Evolutionary conservation across 2,797 vertebrate genomes (phyloP).

Genomic region (Eleutherodactylus coqui): DNA sequence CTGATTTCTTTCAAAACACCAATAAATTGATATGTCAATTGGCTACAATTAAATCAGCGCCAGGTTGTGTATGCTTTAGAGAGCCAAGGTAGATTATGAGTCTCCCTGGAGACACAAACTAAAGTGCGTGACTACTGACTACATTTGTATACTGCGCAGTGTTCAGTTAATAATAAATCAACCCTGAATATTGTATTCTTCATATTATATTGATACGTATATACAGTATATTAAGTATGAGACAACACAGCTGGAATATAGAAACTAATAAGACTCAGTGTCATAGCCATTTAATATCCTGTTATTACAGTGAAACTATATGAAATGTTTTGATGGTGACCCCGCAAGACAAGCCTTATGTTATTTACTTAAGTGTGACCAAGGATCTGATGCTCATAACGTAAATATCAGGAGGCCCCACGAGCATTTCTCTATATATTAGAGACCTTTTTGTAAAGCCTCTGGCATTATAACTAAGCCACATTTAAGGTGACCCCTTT

Average conservation of each 20-base stretch:
- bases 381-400: not conserved
- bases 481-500: conserved; percentile 12
- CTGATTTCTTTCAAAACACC: not conserved
- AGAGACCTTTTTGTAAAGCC: conserved; percentile 2
- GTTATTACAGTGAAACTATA: not conserved
- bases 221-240: conserved; percentile 2
- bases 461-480: not conserved
- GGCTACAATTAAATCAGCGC: not conserved
- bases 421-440: conserved; percentile 6
- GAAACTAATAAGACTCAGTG: not conserved
- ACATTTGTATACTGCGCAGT: not conserved
- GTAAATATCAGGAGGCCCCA: conserved; percentile 38
- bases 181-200: not conserved
- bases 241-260: not conserved
- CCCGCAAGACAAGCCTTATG: conserved; percentile 7
- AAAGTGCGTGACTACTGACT: no score
- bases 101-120: not conserved
- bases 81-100: not conserved
- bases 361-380: conserved; percentile 21
- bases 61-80: not conserved
- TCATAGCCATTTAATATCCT: not conserved
- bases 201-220: not conserved
- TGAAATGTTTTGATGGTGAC: not conserved
- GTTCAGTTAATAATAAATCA: not conserved
- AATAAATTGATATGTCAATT: not conserved